Evolutionary conservation across 2,888 invertebrate species (phyloP), one percentile per base, ranked within the genome.

Genomic region (Atethmia centrago): DNA sequence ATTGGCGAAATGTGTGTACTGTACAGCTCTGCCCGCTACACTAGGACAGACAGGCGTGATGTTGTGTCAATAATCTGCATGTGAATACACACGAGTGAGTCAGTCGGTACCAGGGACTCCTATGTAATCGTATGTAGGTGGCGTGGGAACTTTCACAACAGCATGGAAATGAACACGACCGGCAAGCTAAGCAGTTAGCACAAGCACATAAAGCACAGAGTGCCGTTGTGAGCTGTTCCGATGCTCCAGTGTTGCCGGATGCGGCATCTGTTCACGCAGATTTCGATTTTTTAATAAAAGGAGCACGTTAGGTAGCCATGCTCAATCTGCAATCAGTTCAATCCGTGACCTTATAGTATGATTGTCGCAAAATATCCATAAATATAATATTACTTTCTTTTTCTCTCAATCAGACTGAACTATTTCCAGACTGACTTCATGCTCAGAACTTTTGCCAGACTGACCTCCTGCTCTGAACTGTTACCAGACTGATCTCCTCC

Each of bases 91-190:
- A 28, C 55, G 55, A 42, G 25, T 58, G 79, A 78, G 78, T 49
- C 69, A 68, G 55, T n/a, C 21, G n/a, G 16, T 0, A 10, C 65
- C n/a, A 14, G 40, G n/a, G 19, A 42, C 47, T 45, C 75, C 67
- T 25, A 42, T 58, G 71, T 28, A 40, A 1, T 14, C 56, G 31
- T 42, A 49, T 28, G 78, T 16, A 12, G 51, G 49, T 40, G 40
- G 25, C 47, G 67, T 49, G 67, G 74, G 78, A 56, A 68, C 78
- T 77, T 77, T 67, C 74, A 42, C 56, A 16, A 21, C 56, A n/a
- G 77, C 47, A 21, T 25, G 36, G 28, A 16, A 14, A 14, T 25
- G 69, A 5, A 42, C 74, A 25, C 45, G 66, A 16, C 10, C 21
- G 21, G 51, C 76, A 28, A 14, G 25, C 36, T 16, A 28, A 62